A percentile compares a stretch with the other conserved stretches of the same genome.
Conservation (phyloP, 2,113 vertebrate genomes). For the Paradisaea rubra region DNA sequence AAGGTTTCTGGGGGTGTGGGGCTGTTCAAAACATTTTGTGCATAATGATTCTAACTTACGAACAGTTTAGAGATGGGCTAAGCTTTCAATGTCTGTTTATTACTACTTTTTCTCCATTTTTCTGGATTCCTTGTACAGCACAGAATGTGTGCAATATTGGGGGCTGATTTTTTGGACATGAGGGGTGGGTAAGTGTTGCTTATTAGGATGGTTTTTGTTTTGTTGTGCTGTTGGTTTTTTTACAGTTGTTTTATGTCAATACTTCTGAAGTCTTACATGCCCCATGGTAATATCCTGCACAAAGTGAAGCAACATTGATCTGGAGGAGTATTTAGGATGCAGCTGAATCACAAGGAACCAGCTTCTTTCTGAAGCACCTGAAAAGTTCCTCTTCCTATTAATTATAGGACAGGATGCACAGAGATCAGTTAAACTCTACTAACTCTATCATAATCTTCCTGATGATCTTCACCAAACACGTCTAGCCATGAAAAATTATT, state of each 20-base stretch:
- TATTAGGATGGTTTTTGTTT: neutral
- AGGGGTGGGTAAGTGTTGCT: neutral
- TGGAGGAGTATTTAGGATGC: neutral
- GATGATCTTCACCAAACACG: neutral
- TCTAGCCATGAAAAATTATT: neutral
- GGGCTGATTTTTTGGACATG: neutral
- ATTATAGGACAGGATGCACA: neutral
- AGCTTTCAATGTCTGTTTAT: neutral
- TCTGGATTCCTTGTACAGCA: neutral
- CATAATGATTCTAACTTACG: neutral
- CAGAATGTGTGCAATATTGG: neutral
- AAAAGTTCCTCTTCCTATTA: neutral
- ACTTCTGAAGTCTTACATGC: neutral
- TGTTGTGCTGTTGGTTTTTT: neutral
- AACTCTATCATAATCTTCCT: neutral
- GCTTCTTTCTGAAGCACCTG: neutral
- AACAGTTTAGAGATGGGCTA: neutral
- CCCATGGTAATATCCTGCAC: neutral
- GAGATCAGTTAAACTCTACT: neutral
- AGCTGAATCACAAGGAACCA: neutral
- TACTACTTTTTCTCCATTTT: neutral
- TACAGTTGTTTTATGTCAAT: neutral
- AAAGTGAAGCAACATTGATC: neutral
- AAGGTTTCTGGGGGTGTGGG: fast-evolving
- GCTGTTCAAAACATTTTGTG: neutral